A percentile compares a stretch with the other conserved stretches of the same genome.
These are phyloP conservation scores for Rhodophaea formosa DNA, from an alignment of 2,888 invertebrate species.

Conservation along the genomic window DNA sequence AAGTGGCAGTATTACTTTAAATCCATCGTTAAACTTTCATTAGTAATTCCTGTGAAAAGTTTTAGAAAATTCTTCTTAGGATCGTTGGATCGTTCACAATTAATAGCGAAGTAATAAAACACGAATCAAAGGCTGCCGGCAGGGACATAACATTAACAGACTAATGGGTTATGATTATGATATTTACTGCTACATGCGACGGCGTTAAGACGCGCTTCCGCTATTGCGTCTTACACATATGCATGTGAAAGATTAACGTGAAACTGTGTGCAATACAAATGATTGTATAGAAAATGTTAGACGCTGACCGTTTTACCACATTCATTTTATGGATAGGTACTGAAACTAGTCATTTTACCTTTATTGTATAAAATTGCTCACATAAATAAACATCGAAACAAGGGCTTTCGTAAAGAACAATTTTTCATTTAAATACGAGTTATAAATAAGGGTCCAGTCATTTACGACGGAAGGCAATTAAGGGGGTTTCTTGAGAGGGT, in stretches of 20 bases:
- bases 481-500: too few species aligned
- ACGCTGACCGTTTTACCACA: too few species aligned
- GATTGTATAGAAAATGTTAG: too few species aligned
- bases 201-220: conserved; percentile 52
- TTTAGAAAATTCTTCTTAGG: conserved; percentile 13
- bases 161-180: conserved; percentile 78
- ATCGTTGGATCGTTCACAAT: conserved; percentile 54
- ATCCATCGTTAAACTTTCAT: conserved; percentile 14
- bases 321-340: too few species aligned
- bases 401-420: too few species aligned
- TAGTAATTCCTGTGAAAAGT: conserved; percentile 2
- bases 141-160: conserved; percentile 69
- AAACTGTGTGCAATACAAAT: too few species aligned
- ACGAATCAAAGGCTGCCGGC: conserved; percentile 67
- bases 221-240: conserved; percentile 26
- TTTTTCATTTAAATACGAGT: too few species aligned
- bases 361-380: not conserved
- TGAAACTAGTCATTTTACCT: not conserved
- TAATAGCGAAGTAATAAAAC: conserved; percentile 68
- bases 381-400: too few species aligned
- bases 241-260: not conserved
- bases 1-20: not conserved
- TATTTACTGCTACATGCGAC: conserved; percentile 72
- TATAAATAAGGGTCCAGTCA: too few species aligned
- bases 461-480: too few species aligned